Base-by-base conservation (phyloP, 2,113 vertebrate genomes). In the Sinosuthora webbiana region DNA sequence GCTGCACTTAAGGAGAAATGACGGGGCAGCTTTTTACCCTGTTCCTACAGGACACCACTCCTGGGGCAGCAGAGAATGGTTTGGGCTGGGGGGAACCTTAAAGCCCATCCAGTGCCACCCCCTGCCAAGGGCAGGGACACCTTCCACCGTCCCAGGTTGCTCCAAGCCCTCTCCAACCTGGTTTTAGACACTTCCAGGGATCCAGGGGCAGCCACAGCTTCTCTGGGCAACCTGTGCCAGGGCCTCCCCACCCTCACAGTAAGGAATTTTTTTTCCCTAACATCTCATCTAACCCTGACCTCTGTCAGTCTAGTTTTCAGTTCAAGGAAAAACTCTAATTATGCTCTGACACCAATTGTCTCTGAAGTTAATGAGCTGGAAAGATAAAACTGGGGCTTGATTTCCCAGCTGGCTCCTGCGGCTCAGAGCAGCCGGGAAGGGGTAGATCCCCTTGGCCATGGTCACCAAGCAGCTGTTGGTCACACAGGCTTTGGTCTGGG, bases 91-190 rank as follows among this genome's bases (percentile, higher is more conserved):
- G 23, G 17, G 7, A 35, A 2, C 2, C 10, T 13, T 7, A 15
- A 41, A 47, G 7, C 0, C 0, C 45, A 15, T 2, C 62, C 19
- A 25, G 7, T 18, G 1, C 24, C 31, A 13, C 4, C 20, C 11
- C 22, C 6, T 67, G 68, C 37, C 33, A 17, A 10, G 28, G 12
- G 23, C 53, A 82, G 24, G 39, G 62, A 41, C 69, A 55, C 1
- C 7, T 83, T 0, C 47, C 63, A 42, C 47, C 3, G 0, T 6
- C 47, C 25, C 70, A 90, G 63, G 9, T 0, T 55, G 30, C 12
- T 76, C 41, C 53, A n/a, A 67, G 9, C 45, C 39, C 27, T 0
- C 0, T 45, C 78, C 70, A 55, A 0, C 21, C 21, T 16, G 47
- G n/a, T 17, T 14, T 55, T 19, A 17, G 14, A 3, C 62, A 68